Percentiles rank a stretch among this genome's conserved stretches.
Conservation (phyloP, 2,888 invertebrate species). For the Nomada ruficornis region DNA sequence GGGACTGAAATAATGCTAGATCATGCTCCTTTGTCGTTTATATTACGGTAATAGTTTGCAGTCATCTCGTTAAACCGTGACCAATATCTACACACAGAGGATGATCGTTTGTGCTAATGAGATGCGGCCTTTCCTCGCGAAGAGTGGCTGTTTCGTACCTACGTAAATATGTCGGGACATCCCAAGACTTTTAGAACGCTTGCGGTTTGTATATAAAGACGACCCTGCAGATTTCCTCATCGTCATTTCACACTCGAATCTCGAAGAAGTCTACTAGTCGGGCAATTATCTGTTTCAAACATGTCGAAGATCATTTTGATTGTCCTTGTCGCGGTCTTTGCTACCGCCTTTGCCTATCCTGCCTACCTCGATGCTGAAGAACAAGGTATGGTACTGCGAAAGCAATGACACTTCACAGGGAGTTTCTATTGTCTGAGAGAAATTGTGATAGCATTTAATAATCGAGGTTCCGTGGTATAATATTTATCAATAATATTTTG, state of each 20-base stretch:
- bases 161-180: slow-evolving; percentile 62
- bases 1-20: background rate
- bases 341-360: slow-evolving; percentile 68
- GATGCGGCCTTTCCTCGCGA: slow-evolving; percentile 50
- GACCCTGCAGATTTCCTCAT: slow-evolving; percentile 50
- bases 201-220: slow-evolving; percentile 66
- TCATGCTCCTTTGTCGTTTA: slow-evolving; percentile 21
- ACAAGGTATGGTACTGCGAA: slow-evolving; percentile 48
- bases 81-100: slow-evolving; percentile 12
- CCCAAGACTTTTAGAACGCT: slow-evolving; percentile 40
- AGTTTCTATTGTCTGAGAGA: background rate
- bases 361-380: slow-evolving; percentile 10
- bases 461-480: too few species aligned
- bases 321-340: slow-evolving; percentile 48
- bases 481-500: too few species aligned
- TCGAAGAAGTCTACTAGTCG: slow-evolving; percentile 13
- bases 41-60: background rate
- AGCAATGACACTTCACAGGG: background rate
- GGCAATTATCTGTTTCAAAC: slow-evolving; percentile 8
- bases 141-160: slow-evolving; percentile 59
- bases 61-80: slow-evolving; percentile 19
- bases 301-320: slow-evolving; percentile 61
- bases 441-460: too few species aligned
- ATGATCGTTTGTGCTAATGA: slow-evolving; percentile 58
- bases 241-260: slow-evolving; percentile 56